Evolutionary conservation across 2,888 invertebrate species (phyloP).

Genomic region (Celastrina argiolus): DNA sequence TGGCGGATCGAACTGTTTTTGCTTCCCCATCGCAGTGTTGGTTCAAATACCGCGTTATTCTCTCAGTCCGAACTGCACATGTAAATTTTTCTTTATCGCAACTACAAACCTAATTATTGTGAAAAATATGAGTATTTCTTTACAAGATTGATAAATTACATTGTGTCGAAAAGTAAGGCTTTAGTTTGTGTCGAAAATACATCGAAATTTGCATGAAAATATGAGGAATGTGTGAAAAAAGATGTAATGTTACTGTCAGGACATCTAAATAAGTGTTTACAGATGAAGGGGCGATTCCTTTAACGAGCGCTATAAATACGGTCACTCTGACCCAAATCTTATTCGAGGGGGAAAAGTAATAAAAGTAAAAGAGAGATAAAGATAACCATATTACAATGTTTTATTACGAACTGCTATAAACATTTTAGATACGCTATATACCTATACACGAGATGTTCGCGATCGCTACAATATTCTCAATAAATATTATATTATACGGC

Average conservation of each 20-base stretch:
- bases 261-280: slow-evolving; percentile 21
- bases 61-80: no score
- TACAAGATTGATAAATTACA: no score
- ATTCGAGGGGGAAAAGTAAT: slow-evolving; percentile 20
- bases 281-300: slow-evolving; percentile 13
- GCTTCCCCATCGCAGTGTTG: no score
- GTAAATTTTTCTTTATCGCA: no score
- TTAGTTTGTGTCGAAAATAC: no score
- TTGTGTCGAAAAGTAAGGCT: no score
- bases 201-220: not conserved
- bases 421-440: slow-evolving; percentile 13
- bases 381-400: slow-evolving; percentile 21
- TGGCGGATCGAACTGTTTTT: no score
- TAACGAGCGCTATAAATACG: slow-evolving; percentile 19
- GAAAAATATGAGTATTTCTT: no score
- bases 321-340: slow-evolving; percentile 21
- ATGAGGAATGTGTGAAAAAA: not conserved
- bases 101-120: no score
- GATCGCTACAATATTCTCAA: slow-evolving; percentile 17
- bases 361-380: slow-evolving; percentile 22
- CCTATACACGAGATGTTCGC: not conserved
- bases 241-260: slow-evolving; percentile 9
- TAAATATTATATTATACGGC: slow-evolving; percentile 9
- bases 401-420: slow-evolving; percentile 20
- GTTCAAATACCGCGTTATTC: no score